Base-by-base conservation (phyloP, 1,140 invertebrate species). In the Sycophaga agraensis region DNA sequence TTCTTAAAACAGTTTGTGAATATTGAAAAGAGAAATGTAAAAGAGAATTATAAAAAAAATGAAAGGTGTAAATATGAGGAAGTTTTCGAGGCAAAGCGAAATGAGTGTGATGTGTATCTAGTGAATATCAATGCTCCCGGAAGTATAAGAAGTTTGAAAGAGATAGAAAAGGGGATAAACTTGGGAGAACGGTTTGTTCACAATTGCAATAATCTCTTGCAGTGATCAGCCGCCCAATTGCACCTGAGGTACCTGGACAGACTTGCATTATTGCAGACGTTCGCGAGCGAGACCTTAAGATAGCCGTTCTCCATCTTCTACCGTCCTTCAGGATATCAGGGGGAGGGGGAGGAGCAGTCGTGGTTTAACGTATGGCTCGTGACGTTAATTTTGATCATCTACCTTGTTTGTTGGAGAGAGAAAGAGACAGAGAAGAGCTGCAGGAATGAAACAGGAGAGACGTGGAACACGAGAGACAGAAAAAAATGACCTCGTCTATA, bases 121-220 rank as follows among this genome's bases (percentile, higher is more conserved):
- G 68, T 74, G 70, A 75, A 74, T 73, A 73, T 74, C 73, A 74
- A 75, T 74, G 68, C 46, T 58, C 61, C 61, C 67, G n/a, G 65
- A 73, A 74, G 67, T n/a, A n/a, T n/a, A n/a, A n/a, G n/a, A n/a
- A n/a, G n/a, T n/a, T n/a, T n/a, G n/a, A n/a, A n/a, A n/a, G n/a
- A n/a, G 70, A 66, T 64, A 64, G 65, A 63, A 68, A 21, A 2
- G 43, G 24, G 64, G 39, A 19, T 6, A n/a, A 42, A 7, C n/a
- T n/a, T n/a, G 39, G 21, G 39, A 42, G 9, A 70, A 37, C 65
- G 51, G 69, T 66, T 66, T 66, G 42, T 58, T 67, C 51, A 57
- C 68, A 68, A 69, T 72, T 64, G 68, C 66, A 70, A 70, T 70
- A 72, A 71, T 74, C 67, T 59, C 65, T 54, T 31, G 16, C 65